phyloP scores from a whole-genome alignment of 2,888 invertebrate genomes.

The Morpho achilles region DNA sequence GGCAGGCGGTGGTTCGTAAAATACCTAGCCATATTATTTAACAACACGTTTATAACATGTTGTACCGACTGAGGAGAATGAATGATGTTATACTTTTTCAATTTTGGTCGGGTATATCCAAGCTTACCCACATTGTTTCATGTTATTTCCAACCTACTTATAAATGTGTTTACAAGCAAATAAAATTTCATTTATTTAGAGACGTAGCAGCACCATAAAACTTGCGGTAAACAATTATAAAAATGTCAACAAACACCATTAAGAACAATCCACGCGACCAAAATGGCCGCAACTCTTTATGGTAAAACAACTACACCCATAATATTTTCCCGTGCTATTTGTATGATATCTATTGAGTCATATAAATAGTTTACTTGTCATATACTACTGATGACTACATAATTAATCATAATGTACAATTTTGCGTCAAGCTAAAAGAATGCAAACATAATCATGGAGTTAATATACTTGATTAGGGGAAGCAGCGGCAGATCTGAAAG shows the following conservation, averaged over 20 bases:
- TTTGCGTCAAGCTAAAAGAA: too few species aligned
- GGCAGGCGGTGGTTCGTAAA: too few species aligned
- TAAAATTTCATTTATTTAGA: conserved; percentile 1
- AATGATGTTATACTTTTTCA: too few species aligned
- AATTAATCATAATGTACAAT: background rate
- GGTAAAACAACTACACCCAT: conserved; percentile 13
- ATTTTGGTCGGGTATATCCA: too few species aligned
- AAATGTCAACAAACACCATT: conserved; percentile 9
- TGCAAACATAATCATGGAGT: too few species aligned
- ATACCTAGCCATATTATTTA: too few species aligned
- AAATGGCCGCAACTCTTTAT: conserved; percentile 12
- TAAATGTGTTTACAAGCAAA: background rate
- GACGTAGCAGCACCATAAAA: background rate
- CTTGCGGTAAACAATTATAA: conserved; percentile 14
- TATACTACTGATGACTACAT: background rate
- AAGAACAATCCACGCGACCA: conserved; percentile 4
- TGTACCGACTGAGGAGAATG: too few species aligned
- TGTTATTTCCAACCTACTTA: too few species aligned
- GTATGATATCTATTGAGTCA: conserved; percentile 24
- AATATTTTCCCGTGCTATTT: background rate
- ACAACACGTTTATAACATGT: too few species aligned
- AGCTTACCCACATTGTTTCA: too few species aligned
- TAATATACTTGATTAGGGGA: too few species aligned
- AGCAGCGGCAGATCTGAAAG: too few species aligned
- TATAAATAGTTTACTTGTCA: conserved; percentile 17